These are phyloP conservation scores for Archocentrus centrarchus DNA, from an alignment of 2,113 vertebrate species.

Conservation along the genomic window DNA sequence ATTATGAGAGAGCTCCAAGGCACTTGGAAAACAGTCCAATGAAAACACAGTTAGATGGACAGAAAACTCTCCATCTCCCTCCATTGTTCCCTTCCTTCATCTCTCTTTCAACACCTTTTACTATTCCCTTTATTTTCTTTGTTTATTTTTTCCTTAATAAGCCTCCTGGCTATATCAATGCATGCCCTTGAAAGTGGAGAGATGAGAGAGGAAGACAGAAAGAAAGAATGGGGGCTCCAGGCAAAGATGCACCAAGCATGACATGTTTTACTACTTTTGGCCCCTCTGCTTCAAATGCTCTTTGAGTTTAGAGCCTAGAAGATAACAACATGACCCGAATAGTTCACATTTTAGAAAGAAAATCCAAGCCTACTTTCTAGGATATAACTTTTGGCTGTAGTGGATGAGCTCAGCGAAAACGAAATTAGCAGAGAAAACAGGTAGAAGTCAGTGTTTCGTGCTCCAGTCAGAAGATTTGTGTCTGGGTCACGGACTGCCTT, in stretches of 20 bases:
- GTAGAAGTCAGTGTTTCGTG: conserved; percentile 10
- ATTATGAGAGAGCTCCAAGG: conserved; percentile 85
- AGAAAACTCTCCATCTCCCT: conserved; percentile 49
- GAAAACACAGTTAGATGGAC: conserved; percentile 70
- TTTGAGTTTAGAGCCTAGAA: conserved; percentile 16
- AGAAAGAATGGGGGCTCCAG: not conserved
- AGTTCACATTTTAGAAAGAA: conserved; percentile 5
- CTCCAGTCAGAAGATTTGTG: not conserved
- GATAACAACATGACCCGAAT: conserved; percentile 26
- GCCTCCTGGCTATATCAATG: conserved; percentile 1
- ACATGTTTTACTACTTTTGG: not conserved
- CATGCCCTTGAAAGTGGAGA: not conserved
- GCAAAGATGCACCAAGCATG: conserved; percentile 18
- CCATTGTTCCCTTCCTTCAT: conserved; percentile 20
- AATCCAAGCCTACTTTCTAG: conserved; percentile 15
- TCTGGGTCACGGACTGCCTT: not conserved
- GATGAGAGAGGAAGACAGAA: conserved; percentile 14
- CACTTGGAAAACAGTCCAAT: conserved; percentile 90
- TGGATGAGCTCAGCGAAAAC: not conserved
- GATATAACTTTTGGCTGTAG: conserved; percentile 13
- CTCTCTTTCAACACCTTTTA: conserved; percentile 49
- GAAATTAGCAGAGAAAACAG: not conserved
- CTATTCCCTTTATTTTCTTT: conserved; percentile 32
- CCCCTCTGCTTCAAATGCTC: not conserved
- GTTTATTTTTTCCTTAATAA: conserved; percentile 12